Conservation (phyloP, 35 echinoderm and acorn worm genomes). For the Nesometra sesokonis region DNA sequence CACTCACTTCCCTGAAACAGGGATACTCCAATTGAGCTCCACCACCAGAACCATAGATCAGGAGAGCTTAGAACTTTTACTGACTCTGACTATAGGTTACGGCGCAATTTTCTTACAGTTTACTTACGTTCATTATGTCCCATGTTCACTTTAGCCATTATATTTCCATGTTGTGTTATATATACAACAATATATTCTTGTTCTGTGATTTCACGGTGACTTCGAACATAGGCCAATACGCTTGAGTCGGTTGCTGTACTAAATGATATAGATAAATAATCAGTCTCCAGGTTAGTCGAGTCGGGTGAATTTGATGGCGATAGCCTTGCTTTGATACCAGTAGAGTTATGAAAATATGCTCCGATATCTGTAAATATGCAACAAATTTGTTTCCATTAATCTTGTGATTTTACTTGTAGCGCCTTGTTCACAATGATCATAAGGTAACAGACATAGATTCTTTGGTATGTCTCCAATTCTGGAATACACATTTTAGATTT, state of each 20-base stretch:
- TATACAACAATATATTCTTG: not conserved
- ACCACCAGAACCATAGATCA: too few relatives aligned
- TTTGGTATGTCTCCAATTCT: too few relatives aligned
- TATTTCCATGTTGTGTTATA: not conserved
- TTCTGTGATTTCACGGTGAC: not conserved
- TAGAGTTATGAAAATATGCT: not conserved
- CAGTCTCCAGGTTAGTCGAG: not conserved
- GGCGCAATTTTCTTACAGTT: too few relatives aligned
- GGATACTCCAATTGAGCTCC: too few relatives aligned
- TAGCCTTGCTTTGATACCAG: not conserved
- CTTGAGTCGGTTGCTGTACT: not conserved
- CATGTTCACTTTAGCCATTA: not conserved
- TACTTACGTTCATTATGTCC: not conserved
- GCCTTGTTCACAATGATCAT: too few relatives aligned
- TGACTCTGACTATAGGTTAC: too few relatives aligned
- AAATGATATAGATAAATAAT: not conserved
- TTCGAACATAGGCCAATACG: not conserved
- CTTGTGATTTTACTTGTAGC: too few relatives aligned
- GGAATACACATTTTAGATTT: too few relatives aligned
- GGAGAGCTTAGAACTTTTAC: too few relatives aligned
- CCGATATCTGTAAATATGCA: not conserved
- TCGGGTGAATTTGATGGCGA: not conserved
- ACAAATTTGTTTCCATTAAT: too few relatives aligned
- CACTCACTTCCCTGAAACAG: too few relatives aligned
- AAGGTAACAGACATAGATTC: too few relatives aligned